Percentiles rank a stretch among this genome's conserved stretches.
Evolutionary conservation across 2,113 vertebrate genomes (phyloP).

Genomic region (Paramormyrops kingsleyae): DNA sequence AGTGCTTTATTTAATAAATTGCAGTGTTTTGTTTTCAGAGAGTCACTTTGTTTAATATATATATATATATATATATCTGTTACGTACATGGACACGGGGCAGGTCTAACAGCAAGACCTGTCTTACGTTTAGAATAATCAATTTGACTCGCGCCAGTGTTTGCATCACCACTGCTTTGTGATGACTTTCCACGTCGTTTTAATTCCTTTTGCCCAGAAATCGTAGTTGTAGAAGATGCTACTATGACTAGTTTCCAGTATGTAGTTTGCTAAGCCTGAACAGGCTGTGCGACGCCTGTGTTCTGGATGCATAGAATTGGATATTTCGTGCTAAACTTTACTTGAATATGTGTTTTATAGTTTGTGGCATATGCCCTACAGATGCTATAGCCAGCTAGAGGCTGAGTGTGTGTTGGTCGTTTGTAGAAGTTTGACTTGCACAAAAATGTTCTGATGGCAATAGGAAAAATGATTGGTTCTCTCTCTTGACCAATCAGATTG

Average conservation of each 20-base stretch:
- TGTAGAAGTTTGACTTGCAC: background rate
- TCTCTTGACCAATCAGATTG: background rate
- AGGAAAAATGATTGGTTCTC: background rate
- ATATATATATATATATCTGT: conserved; percentile 25
- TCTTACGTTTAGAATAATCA: conserved; percentile 58
- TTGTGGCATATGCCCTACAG: conserved; percentile 91
- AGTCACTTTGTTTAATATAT: conserved; percentile 33
- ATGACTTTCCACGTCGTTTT: conserved; percentile 32
- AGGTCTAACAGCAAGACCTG: conserved; percentile 41
- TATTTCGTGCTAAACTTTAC: conserved; percentile 72
- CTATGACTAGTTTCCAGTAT: conserved; percentile 83
- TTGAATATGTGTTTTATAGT: conserved; percentile 96
- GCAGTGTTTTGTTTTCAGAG: conserved; percentile 48
- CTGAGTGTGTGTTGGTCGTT: conserved; percentile 23
- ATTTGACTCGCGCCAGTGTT: conserved; percentile 57
- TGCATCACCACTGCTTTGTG: conserved; percentile 39
- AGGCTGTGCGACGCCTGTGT: conserved; percentile 89
- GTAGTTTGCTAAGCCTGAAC: conserved; percentile 84
- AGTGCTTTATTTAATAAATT: conserved; percentile 64
- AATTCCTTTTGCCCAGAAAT: conserved; percentile 3
- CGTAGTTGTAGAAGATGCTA: conserved; percentile 73
- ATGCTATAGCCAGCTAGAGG: conserved; percentile 77
- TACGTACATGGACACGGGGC: conserved; percentile 60
- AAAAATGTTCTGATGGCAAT: background rate
- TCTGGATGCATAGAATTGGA: conserved; percentile 91